Evolutionary conservation across 2,888 invertebrate genomes (phyloP), one percentile per base, ranked within the genome.

Genomic region (Petrolisthes cinctipes): DNA sequence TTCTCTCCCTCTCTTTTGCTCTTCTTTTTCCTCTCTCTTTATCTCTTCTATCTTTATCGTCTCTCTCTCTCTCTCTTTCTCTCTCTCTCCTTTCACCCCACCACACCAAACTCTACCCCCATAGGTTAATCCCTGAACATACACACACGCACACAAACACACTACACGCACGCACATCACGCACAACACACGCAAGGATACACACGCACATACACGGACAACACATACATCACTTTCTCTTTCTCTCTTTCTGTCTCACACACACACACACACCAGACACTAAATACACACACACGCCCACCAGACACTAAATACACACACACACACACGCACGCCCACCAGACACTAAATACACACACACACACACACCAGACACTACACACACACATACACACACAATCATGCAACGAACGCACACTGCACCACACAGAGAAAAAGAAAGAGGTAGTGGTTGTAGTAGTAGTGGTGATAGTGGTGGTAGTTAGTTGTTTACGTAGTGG

Each of bases 211-310:
- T 14, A 61, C 61, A 61, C 3, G 61, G 11, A 61, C 61, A 17
- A 2, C 61, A 9, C 61, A 9, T 61, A 61, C 61, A 61, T 14
- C 1, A 14, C 61, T 14, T 17, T 73, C 20, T 9, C 73, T 9
- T 7, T 73, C 73, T 61, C 61, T 17, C 61, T 61, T 61, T 14
- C 61, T 14, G 11, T 9, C 17, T 9, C 61, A 61, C 61, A 61
- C 61, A 61, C 61, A 61, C 61, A 61, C 61, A 61, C 61, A 61
- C 61, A 61, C 61, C 5, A 5, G 5, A 14, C 7, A 7, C 7
- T n/a, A 73, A 7, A 73, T n/a, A 73, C 73, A 73, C 73, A 73
- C 73, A 73, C 73, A 73, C 73, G n/a, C 73, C 37, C 76, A 76
- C 57, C 17, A 66, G 53, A 66, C 20, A 37, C 37, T 68, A 68